Base-by-base conservation (phyloP, 1,140 invertebrate species). In the Adelges cooleyi region DNA sequence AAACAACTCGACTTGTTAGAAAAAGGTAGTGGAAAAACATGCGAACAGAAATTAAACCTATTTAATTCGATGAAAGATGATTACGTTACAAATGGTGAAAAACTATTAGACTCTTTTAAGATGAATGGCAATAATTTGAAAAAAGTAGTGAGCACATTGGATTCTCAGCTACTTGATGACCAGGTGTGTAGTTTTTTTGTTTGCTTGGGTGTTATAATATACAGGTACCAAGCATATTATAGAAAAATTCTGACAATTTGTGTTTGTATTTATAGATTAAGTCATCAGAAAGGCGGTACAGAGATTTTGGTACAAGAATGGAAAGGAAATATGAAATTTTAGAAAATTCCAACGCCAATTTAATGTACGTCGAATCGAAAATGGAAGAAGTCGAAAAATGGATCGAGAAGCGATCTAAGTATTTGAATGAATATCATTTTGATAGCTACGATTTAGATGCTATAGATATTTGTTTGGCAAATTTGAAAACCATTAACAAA, bases 151-250 rank as follows among this genome's bases (percentile, higher is more conserved):
- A 90, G 86, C 73, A 90, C 88, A 74, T 75, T 90, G 42, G 92
- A 95, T 74, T 85, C 86, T 0, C 90, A 94, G 69, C 89, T 94
- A 74, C 85, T 95, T 18, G 90, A 94, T 73, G 92, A 95, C 72
- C 86, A 89, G 78, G 79, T 80, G 51, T 72, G 71, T 74, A 67
- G 52, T 48, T 40, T 59, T 65, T 68, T 3, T 65, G 29, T 33
- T 6, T 33, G 29, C 5, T 11, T 11, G 11, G 11, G 5, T 33
- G 29, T 33, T 33, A 6, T 33, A n/a, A n/a, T n/a, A n/a, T n/a
- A n/a, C n/a, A n/a, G n/a, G n/a, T n/a, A n/a, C n/a, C n/a, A n/a
- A n/a, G n/a, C n/a, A n/a, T n/a, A n/a, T n/a, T n/a, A n/a, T n/a
- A n/a, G n/a, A n/a, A n/a, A n/a, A n/a, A 33, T 6, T 33, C 29